These are phyloP conservation scores for Hirtodrosophila trivittata DNA, from an alignment of 2,888 invertebrate species.

Conservation along the genomic window DNA sequence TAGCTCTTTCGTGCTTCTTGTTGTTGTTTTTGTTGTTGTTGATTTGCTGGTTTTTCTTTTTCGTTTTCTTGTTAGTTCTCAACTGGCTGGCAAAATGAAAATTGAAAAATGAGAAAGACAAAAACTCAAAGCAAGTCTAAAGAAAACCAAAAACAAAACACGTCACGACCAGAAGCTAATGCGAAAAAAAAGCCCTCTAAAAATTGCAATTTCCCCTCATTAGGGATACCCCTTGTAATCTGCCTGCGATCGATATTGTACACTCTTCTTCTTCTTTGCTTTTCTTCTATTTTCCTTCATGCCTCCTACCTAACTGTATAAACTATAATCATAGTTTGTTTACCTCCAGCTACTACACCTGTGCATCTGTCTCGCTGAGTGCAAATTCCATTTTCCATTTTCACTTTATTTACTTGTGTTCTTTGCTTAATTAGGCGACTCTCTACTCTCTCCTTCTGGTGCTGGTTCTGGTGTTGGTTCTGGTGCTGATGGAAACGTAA, in stretches of 20 bases:
- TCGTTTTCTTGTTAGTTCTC: constrained; percentile 53
- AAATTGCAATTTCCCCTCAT: too few relatives aligned
- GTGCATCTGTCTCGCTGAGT: constrained; percentile 32
- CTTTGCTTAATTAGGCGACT: constrained; percentile 68
- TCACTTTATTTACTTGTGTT: constrained; percentile 66
- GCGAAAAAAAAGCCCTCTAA: constrained; percentile 3
- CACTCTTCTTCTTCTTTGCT: too few relatives aligned
- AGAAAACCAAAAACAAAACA: constrained; percentile 18
- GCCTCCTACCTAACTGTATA: too few relatives aligned
- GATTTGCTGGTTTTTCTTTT: constrained; percentile 28
- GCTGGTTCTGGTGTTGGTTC: constrained; percentile 1
- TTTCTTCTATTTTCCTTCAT: too few relatives aligned
- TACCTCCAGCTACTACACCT: constrained; percentile 1
- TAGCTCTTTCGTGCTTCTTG: constrained; percentile 48
- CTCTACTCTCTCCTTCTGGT: constrained; percentile 23
- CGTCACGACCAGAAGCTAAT: constrained; percentile 29
- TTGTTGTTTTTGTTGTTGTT: constrained; percentile 20
- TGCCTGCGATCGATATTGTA: too few relatives aligned
- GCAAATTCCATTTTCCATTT: constrained; percentile 46
- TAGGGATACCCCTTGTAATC: too few relatives aligned
- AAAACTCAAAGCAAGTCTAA: constrained; percentile 14
- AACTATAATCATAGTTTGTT: constrained; percentile 4
- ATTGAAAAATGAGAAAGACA: constrained; percentile 26
- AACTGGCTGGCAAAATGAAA: constrained; percentile 38
- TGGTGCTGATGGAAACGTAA: constrained; percentile 18